phyloP scores from a whole-genome alignment of 2,797 vertebrate species.

The Tolypeutes matacus region DNA sequence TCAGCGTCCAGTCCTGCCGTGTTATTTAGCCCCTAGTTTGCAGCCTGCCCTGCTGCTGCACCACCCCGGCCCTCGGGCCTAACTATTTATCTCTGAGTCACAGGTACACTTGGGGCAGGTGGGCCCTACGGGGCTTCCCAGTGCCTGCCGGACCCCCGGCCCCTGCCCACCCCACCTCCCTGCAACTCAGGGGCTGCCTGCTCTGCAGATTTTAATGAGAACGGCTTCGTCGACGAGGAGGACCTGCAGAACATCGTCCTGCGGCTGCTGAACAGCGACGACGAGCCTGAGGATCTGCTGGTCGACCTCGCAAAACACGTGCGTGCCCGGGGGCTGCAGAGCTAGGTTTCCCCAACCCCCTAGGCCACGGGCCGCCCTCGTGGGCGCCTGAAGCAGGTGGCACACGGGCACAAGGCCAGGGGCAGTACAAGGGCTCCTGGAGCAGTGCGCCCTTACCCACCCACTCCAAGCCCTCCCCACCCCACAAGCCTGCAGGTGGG shows the following conservation, averaged over 20 bases:
- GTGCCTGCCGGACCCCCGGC: neutral
- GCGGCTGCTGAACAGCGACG: constrained; percentile 57
- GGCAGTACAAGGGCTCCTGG: too few species aligned
- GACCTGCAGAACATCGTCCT: constrained; percentile 79
- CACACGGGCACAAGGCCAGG: neutral
- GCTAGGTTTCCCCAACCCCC: neutral
- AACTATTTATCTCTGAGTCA: neutral
- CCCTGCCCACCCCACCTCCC: neutral
- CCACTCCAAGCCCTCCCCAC: neutral
- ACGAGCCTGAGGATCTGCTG: constrained; percentile 76
- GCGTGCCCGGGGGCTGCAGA: neutral
- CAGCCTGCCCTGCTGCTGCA: too few species aligned
- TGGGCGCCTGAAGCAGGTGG: neutral
- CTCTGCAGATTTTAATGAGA: constrained; percentile 83
- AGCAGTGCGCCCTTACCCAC: neutral
- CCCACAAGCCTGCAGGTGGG: rapidly evolving
- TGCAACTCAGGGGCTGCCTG: neutral
- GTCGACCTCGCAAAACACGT: constrained; percentile 72
- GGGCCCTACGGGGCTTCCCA: neutral
- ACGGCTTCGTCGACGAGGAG: constrained; percentile 83
- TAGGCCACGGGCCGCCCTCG: neutral
- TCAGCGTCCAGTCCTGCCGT: too few species aligned
- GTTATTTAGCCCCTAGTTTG: neutral
- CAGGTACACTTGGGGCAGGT: neutral
- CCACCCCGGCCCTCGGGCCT: neutral